phyloP scores from a whole-genome alignment of 2,113 vertebrate genomes.

The human (Homo sapiens) region GRCh38 chr1:84874001-84874500 shows the following conservation, averaged over 20 bases:
- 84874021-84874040: too few species aligned
- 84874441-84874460: conserved; percentile 70
- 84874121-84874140: neutral
- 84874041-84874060: neutral
- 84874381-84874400: neutral
- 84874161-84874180: neutral
- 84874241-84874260: neutral
- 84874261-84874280: neutral
- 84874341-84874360: neutral
- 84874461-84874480: conserved; percentile 63
- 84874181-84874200: fast-evolving
- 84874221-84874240: neutral
- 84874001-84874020: too few species aligned
- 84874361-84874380: neutral
- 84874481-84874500: conserved; percentile 59
- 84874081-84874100: neutral
- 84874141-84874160: neutral
- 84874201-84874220: neutral
- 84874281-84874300: neutral
- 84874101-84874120: neutral
- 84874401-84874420: neutral
- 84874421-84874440: neutral
- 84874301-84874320: neutral
- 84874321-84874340: neutral
- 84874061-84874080: neutral